Evolutionary conservation across 1,140 invertebrate genomes (phyloP), one percentile per base, ranked within the genome.

Genomic region (Trichomalopsis sarcophagae): DNA sequence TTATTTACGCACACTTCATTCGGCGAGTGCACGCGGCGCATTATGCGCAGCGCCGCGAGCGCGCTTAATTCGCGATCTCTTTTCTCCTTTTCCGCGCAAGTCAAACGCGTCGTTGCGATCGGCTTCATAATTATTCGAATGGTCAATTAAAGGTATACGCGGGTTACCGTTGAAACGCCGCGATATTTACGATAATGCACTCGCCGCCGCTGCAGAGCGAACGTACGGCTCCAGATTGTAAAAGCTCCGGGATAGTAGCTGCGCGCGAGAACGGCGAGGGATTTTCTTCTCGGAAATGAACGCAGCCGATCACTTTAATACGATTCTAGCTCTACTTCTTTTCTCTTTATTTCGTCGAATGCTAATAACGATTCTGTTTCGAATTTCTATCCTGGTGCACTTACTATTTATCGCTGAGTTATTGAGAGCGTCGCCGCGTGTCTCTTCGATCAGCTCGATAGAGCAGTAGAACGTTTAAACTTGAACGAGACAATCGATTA

Each of bases 131-230:
- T 78, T 66, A 78, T 62, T 78, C 76, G 50, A 78, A 78, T 78
- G 50, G 76, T 78, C 76, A 78, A 78, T 78, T 66, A 66, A 78
- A 78, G 30, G 55, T 78, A 21, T 11, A 33, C 30, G 21, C 55
- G n/a, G 50, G 47, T 78, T 62, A 66, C 5, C 40, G n/a, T 40
- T 74, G 73, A 74, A 74, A 71, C 6, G 13, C 55, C 73, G 36
- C 11, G 33, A 27, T 78, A 78, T 78, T 78, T 78, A 78, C 55
- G 76, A 78, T 78, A 78, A 66, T 78, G 76, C 21, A 62, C 55
- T 78, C 40, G 30, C 40, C 40, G 55, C 40, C 6, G 74, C 33
- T 36, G 5, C 5, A 36, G 27, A 0, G 5, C 74, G n/a, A 76
- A 50, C n/a, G 44, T 21, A 50, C 40, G 74, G 23, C 47, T 50